Percentiles rank a stretch among this genome's conserved stretches.
Evolutionary conservation across 2,797 vertebrate genomes (phyloP).

Genomic region (Coregonus sp.): DNA sequence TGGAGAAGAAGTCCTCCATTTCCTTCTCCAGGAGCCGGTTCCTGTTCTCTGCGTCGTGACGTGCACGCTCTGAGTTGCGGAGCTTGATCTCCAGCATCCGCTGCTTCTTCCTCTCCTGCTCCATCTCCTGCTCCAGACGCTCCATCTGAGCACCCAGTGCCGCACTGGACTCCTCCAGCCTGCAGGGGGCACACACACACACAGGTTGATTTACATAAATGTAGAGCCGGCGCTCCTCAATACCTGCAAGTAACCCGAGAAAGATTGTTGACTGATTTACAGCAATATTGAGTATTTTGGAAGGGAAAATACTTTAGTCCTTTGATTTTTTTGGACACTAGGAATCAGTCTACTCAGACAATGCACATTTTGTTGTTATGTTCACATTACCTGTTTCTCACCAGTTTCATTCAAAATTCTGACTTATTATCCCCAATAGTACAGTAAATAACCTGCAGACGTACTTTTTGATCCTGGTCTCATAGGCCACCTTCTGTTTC

Average conservation of each 20-base stretch:
- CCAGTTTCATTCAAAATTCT: too few relatives aligned
- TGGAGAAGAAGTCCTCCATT: constrained; percentile 96
- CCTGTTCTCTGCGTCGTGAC: constrained; percentile 89
- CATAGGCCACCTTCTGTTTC: constrained; percentile 84
- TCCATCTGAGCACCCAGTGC: constrained; percentile 81
- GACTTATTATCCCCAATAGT: too few relatives aligned
- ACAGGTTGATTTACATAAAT: neutral
- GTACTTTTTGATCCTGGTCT: constrained; percentile 88
- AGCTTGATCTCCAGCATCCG: constrained; percentile 92
- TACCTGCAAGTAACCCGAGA: neutral
- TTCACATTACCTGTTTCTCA: too few relatives aligned
- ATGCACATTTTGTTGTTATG: too few relatives aligned
- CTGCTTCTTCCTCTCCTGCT: constrained; percentile 87
- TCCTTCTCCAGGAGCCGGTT: constrained; percentile 91
- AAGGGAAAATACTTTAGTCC: too few relatives aligned
- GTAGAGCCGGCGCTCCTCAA: neutral
- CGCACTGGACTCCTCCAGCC: constrained; percentile 86
- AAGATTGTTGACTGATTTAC: neutral
- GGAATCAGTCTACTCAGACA: too few relatives aligned
- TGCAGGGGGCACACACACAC: constrained; percentile 57
- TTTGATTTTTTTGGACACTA: too few relatives aligned
- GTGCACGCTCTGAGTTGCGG: constrained; percentile 89
- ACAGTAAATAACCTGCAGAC: constrained; percentile 20
- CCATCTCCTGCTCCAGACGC: constrained; percentile 87
- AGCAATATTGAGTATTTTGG: too few relatives aligned